Conservation (phyloP, 2,113 vertebrate species). For the Pterocles burchelli region DNA sequence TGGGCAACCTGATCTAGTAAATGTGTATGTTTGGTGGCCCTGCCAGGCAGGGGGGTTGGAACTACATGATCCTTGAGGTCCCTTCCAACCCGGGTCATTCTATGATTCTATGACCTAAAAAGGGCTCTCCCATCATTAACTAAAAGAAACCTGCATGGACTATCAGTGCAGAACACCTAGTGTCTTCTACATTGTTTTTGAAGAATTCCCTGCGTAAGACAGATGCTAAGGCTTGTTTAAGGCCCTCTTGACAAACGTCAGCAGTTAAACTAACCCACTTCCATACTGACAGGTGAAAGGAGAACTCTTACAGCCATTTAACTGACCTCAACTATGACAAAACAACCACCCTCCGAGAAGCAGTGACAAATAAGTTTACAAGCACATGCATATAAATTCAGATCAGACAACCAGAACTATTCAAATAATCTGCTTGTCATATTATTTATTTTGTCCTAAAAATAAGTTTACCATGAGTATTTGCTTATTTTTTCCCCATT, state of each 20-base stretch:
- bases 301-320: neutral
- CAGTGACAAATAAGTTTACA: neutral
- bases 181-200: neutral
- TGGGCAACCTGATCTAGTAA: too few relatives aligned
- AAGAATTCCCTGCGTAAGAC: neutral
- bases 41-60: too few relatives aligned
- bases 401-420: neutral
- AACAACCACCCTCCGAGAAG: neutral
- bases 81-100: too few relatives aligned
- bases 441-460: neutral
- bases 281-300: neutral
- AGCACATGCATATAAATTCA: neutral
- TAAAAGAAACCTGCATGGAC: neutral
- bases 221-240: neutral
- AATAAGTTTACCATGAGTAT: neutral
- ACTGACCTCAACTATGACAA: neutral
- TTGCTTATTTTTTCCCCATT: neutral
- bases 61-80: too few relatives aligned
- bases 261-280: neutral
- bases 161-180: neutral
- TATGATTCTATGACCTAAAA: too few relatives aligned
- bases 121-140: neutral
- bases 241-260: neutral
- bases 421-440: neutral
- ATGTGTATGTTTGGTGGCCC: too few relatives aligned